phyloP scores from a whole-genome alignment of 2,113 vertebrate genomes.

The Bagarius yarrelli region DNA sequence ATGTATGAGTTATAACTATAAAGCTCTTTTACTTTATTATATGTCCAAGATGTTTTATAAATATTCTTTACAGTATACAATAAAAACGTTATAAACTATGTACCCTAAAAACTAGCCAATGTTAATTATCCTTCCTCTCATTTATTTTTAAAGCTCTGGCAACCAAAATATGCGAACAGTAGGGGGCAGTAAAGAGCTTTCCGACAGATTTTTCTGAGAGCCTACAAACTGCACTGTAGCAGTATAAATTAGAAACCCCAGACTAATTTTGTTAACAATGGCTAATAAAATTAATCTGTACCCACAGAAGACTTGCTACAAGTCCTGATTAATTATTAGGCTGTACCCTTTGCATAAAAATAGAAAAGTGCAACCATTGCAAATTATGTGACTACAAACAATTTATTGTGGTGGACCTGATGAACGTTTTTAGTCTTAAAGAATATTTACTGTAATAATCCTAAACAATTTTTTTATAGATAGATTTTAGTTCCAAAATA shows the following conservation, averaged over 20 bases:
- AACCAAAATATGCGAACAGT: constrained; percentile 32
- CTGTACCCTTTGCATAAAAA: not conserved
- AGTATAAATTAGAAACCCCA: not conserved
- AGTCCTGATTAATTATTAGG: not conserved
- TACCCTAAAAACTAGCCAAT: not conserved
- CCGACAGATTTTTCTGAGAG: not conserved
- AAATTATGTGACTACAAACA: not conserved
- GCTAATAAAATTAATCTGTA: not conserved
- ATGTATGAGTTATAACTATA: too few species aligned
- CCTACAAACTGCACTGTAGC: not conserved
- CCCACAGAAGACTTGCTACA: not conserved
- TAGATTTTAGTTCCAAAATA: not conserved
- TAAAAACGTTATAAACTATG: not conserved
- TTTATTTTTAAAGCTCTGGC: not conserved
- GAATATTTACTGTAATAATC: too few species aligned
- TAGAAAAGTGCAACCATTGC: not conserved
- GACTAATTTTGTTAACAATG: constrained; percentile 10
- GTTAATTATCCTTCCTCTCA: not conserved
- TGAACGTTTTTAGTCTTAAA: not conserved
- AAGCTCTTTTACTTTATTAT: too few species aligned
- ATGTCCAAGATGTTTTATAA: too few species aligned
- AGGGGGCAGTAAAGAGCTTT: constrained; percentile 50
- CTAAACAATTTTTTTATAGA: too few species aligned
- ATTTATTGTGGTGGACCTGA: not conserved
- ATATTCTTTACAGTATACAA: too few species aligned